Evolutionary conservation across 1,140 invertebrate genomes (phyloP).

Genomic region (Psix sp.): DNA sequence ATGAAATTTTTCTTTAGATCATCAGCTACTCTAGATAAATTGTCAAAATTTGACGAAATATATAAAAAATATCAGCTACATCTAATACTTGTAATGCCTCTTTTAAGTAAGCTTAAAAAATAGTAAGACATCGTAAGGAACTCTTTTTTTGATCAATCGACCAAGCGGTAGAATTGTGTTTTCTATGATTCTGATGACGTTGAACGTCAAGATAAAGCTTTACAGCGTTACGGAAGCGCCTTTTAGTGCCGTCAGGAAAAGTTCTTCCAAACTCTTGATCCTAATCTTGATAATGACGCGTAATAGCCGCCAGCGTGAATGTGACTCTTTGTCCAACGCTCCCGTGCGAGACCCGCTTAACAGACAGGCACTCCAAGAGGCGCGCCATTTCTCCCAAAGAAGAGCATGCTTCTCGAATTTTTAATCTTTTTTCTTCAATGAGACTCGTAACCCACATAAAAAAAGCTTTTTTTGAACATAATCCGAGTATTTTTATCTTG

Average conservation of each 20-base stretch:
- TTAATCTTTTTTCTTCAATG: not conserved
- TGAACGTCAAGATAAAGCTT: slow-evolving; percentile 32
- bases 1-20: no score
- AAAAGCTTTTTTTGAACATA: no score
- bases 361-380: slow-evolving; percentile 58
- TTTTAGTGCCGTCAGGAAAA: slow-evolving; percentile 41
- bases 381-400: slow-evolving; percentile 65
- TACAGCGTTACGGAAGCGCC: slow-evolving; percentile 40
- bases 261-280: slow-evolving; percentile 68
- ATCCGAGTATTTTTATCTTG: no score
- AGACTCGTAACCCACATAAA: no score
- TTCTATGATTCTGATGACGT: slow-evolving; percentile 20
- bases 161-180: no score
- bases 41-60: no score
- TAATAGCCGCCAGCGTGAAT: slow-evolving; percentile 76
- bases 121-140: no score
- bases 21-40: no score
- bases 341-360: slow-evolving; percentile 66
- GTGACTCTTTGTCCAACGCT: slow-evolving; percentile 73
- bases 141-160: no score
- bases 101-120: no score
- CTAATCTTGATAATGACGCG: slow-evolving; percentile 78
- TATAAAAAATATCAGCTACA: no score
- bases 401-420: not conserved
- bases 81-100: no score